Evolutionary conservation across 2,888 invertebrate genomes (phyloP), one percentile per base, ranked within the genome.

Genomic region (Drosophila testacea): DNA sequence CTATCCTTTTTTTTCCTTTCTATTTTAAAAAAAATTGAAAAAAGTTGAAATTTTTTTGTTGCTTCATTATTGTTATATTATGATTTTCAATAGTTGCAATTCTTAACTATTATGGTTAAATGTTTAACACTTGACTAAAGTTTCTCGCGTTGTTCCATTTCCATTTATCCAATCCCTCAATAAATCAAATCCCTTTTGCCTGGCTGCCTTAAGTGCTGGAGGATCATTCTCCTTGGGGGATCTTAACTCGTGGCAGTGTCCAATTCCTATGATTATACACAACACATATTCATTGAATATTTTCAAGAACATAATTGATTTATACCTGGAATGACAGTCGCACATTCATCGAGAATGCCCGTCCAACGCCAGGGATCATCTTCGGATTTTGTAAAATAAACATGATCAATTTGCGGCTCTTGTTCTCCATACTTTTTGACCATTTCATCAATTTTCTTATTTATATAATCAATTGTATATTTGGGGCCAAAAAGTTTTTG

Each of bases 341-440:
- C 74, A n/a, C 69, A 54, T 11, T 76, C 64, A 41, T 73, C 73
- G 9, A 28, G 73, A 6, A 93, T 81, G 6, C 93, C 93, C 7
- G 93, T 75, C 4, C 86, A 73, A 67, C 93, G 92, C 93, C 93
- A 94, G 10, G 94, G 94, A 87, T 94, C 93, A 13, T 92, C 68
- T 57, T 92, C 89, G n/a, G 93, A 93, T 69, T 93, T 93, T 5
- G 92, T 91, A 59, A 92, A 93, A 30, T 93, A 91, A 1, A 93
- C 92, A 47, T 92, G 92, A 6, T 83, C 91, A 0, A 93, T 88
- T 27, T 92, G 91, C 0, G 93, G 92, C 38, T 83, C 62, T 9
- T 77, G 70, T n/a, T 92, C 92, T 6, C 93, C 93, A 76, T 93
- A 93, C 61, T 91, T 76, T 2, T 88, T 76, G 70, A 93, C 93